These are phyloP conservation scores for Poeciliopsis turrubarensis DNA, from an alignment of 2,113 vertebrate species.

Conservation along the genomic window DNA sequence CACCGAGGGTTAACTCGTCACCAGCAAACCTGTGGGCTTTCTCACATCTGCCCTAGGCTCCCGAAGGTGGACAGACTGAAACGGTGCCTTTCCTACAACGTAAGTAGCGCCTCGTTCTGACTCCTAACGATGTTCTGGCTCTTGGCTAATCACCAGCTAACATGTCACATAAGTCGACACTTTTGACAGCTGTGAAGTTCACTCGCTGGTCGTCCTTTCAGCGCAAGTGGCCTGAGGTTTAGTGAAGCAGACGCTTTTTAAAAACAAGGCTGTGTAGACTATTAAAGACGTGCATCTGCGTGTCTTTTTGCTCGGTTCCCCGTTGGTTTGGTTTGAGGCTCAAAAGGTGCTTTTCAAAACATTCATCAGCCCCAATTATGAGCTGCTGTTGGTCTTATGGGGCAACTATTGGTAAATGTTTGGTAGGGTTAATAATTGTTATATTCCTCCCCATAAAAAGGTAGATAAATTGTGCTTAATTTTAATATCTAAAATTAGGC, in stretches of 20 bases:
- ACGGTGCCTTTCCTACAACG: constrained; percentile 18
- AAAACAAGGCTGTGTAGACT: background rate
- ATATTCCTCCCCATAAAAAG: background rate
- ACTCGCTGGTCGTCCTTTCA: constrained; percentile 34
- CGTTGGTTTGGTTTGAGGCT: background rate
- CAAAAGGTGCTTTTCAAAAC: background rate
- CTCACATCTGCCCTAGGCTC: constrained; percentile 25
- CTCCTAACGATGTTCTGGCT: background rate
- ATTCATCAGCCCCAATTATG: background rate
- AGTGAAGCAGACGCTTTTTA: background rate
- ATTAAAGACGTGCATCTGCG: background rate
- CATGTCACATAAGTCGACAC: constrained; percentile 9
- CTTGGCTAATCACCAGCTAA: constrained; percentile 13
- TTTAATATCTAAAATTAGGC: background rate
- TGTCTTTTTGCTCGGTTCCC: background rate
- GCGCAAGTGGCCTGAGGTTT: constrained; percentile 19
- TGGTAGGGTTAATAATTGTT: background rate
- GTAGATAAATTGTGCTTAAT: background rate
- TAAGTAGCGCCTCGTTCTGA: constrained; percentile 49
- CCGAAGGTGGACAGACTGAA: constrained; percentile 21
- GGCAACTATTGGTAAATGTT: background rate
- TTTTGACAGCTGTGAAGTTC: constrained; percentile 52
- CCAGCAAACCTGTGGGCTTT: constrained; percentile 35
- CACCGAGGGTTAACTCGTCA: constrained; percentile 43
- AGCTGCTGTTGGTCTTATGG: background rate